Evolutionary conservation across 2,113 vertebrate genomes (phyloP), one percentile per base, ranked within the genome.

Genomic region (Cromileptes altivelis): DNA sequence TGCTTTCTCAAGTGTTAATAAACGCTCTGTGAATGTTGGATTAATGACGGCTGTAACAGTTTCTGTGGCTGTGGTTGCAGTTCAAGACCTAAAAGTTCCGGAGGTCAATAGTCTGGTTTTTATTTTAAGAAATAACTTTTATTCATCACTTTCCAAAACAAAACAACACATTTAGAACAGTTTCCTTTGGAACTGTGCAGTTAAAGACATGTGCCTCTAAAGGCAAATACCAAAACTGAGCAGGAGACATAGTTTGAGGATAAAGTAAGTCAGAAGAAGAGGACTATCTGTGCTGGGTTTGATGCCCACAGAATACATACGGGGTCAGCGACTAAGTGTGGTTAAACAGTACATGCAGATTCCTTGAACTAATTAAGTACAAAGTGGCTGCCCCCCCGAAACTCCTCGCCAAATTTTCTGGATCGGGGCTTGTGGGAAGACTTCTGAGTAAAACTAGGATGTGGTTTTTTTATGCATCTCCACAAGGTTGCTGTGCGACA

Each of bases 281-380:
- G 25, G 62, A 42, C 50, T 25, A 61, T 70, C 63, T 78, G 81
- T 60, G 49, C 58, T 40, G 68, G 25, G 73, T 85, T 81, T 69
- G 70, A 77, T 81, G 72, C 80, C 84, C 33, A 42, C 79, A 56
- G 78, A 80, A 56, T 17, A 30, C 47, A 9, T 12, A 11, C 11
- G 17, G 50, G 73, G 45, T 83, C 56, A 57, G 37, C 78, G 88
- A 86, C 85, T 89, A 75, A 88, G 40, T 73, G 88, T 67, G 87
- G 89, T 81, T 72, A 50, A 78, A 82, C 56, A 52, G 53, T 21
- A 25, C 82, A 88, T 76, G 81, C 27, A 21, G 69, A 88, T 85
- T 87, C 80, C 89, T 91, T 82, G 64, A 89, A 82, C 85, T 90
- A 80, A 86, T 91, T 86, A 90, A 85, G 72, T 65, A 85, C 71